Conservation (phyloP, 2,888 invertebrate species). For the Phyllotreta cruciferae region DNA sequence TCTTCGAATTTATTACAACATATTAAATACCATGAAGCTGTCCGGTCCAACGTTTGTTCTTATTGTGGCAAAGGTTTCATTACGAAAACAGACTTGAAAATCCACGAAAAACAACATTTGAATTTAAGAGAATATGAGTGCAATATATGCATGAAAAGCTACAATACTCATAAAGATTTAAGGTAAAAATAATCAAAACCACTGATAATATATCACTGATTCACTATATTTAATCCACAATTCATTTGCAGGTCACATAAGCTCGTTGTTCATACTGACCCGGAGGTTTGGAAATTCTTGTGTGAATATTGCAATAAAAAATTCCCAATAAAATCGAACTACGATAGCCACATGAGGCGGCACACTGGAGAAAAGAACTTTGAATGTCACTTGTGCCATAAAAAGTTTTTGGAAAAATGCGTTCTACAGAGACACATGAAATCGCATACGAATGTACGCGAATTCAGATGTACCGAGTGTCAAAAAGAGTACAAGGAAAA, state of each 20-base stretch:
- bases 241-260: slow-evolving; percentile 12
- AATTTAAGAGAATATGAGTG: slow-evolving; percentile 50
- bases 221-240: not conserved
- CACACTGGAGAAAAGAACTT: slow-evolving; percentile 51
- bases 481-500: slow-evolving; percentile 63
- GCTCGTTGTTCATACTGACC: slow-evolving; percentile 52
- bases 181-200: slow-evolving; percentile 33
- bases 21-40: slow-evolving; percentile 49
- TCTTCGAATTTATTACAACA: slow-evolving; percentile 50
- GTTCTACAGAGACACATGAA: slow-evolving; percentile 49
- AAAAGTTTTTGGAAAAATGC: slow-evolving; percentile 49
- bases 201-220: slow-evolving; percentile 4
- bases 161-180: slow-evolving; percentile 51
- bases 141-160: slow-evolving; percentile 48
- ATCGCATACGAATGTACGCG: slow-evolving; percentile 49
- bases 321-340: slow-evolving; percentile 53
- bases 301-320: slow-evolving; percentile 49
- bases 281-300: slow-evolving; percentile 50
- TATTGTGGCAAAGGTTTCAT: slow-evolving; percentile 58
- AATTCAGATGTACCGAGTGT: slow-evolving; percentile 61
- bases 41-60: slow-evolving; percentile 48
- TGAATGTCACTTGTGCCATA: slow-evolving; percentile 49
- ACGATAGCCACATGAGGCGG: slow-evolving; percentile 50
- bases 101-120: slow-evolving; percentile 51
- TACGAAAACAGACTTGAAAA: slow-evolving; percentile 49